Evolutionary conservation across 2,888 invertebrate species (phyloP).

Genomic region (Megamerina dolium): DNA sequence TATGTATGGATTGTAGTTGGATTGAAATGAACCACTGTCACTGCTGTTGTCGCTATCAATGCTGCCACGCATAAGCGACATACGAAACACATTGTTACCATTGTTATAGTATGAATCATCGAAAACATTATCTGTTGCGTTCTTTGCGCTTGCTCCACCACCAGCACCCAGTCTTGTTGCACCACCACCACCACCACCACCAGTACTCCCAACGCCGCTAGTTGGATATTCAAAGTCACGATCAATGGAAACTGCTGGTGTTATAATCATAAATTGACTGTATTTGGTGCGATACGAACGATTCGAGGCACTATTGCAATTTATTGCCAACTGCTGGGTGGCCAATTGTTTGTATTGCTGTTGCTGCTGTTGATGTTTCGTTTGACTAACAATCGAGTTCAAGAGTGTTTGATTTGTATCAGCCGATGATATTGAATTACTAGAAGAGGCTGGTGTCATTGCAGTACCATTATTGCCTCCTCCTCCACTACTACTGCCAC

Average conservation of each 20-base stretch:
- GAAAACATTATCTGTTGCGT: conserved; percentile 18
- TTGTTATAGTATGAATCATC: conserved; percentile 31
- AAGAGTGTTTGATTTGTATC: conserved; percentile 45
- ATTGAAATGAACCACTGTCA: conserved; percentile 41
- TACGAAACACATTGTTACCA: conserved; percentile 42
- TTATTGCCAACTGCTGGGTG: conserved; percentile 7
- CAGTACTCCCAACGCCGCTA: conserved; percentile 17
- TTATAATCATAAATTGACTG: conserved; percentile 48
- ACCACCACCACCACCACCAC: conserved; percentile 15
- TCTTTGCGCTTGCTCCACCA: conserved; percentile 11
- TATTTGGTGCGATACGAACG: conserved; percentile 39
- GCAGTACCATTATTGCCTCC: conserved; percentile 28
- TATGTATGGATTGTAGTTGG: conserved; percentile 44
- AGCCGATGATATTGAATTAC: conserved; percentile 43
- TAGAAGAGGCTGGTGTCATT: conserved; percentile 37
- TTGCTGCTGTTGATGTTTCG: conserved; percentile 22
- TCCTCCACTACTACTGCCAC: conserved; percentile 30
- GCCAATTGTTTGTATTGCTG: conserved; percentile 17
- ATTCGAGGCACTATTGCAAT: conserved; percentile 21
- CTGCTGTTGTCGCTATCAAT: conserved; percentile 39
- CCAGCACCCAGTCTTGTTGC: conserved; percentile 24
- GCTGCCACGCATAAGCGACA: conserved; percentile 34
- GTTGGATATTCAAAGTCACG: conserved; percentile 40
- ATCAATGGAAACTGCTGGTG: conserved; percentile 49
- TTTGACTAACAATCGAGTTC: conserved; percentile 33